Evolutionary conservation across 2,888 invertebrate species (phyloP).

Genomic region (Cecidostiba fungosa): DNA sequence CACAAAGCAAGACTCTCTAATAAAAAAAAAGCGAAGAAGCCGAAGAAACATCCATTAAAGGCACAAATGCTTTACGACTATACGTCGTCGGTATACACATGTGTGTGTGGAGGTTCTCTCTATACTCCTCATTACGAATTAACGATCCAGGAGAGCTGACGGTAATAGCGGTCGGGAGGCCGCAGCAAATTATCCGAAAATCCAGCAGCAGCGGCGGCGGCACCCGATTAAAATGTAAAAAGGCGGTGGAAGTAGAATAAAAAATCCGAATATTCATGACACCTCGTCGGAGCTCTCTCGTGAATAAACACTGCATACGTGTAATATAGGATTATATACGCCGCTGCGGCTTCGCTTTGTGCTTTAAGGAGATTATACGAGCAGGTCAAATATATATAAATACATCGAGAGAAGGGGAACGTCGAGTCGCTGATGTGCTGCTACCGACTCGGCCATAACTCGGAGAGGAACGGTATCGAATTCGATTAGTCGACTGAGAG

Average conservation of each 20-base stretch:
- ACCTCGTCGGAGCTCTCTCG: slow-evolving; percentile 35
- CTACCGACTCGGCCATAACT: background rate
- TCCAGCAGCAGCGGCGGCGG: background rate
- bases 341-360: background rate
- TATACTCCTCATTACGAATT: slow-evolving; percentile 62
- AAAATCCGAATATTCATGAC: slow-evolving; percentile 57
- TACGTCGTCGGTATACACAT: background rate
- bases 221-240: slow-evolving; percentile 61
- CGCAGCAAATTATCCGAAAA: slow-evolving; percentile 46
- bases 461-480: background rate
- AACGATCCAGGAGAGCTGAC: slow-evolving; percentile 57
- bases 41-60: slow-evolving; percentile 50
- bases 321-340: slow-evolving; percentile 42
- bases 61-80: slow-evolving; percentile 53
- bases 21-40: slow-evolving; percentile 18
- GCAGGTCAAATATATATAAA: background rate
- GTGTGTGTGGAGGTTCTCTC: background rate
- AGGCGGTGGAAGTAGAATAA: slow-evolving; percentile 2
- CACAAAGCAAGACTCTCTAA: background rate
- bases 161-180: slow-evolving; percentile 42
- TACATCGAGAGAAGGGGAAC: background rate
- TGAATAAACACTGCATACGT: slow-evolving; percentile 61
- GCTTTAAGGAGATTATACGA: slow-evolving; percentile 14
- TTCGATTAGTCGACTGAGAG: slow-evolving; percentile 19
- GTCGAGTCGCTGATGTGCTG: background rate